These are phyloP conservation scores for Lepidochitona cinerea DNA, from an alignment of 2,888 invertebrate species.

Conservation along the genomic window DNA sequence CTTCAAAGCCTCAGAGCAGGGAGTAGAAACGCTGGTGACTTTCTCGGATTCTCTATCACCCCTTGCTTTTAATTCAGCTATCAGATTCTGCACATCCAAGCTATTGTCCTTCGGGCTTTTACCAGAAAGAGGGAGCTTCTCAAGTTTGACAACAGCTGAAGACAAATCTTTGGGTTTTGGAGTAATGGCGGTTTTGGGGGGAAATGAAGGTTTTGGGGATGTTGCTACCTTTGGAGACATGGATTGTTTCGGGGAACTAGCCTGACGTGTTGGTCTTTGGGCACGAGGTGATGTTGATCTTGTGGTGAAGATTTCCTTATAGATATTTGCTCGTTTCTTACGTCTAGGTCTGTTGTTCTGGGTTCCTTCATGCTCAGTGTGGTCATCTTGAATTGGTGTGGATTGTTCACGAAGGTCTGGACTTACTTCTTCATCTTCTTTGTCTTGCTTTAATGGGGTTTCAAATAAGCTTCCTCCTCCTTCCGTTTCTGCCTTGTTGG, in stretches of 20 bases:
- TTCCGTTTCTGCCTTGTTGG: not conserved
- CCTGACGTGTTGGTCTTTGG: conserved; percentile 35
- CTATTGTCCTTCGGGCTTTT: not conserved
- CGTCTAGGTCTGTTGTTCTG: not conserved
- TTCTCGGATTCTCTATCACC: not conserved
- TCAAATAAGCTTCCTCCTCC: not conserved
- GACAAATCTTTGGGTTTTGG: conserved; percentile 18
- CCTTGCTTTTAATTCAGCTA: not conserved
- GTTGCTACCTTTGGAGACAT: not conserved
- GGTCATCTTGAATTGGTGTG: not conserved
- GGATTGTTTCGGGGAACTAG: conserved; percentile 26
- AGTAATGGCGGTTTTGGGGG: not conserved
- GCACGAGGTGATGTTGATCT: conserved; percentile 45
- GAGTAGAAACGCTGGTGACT: not conserved
- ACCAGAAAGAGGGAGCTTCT: conserved; percentile 36
- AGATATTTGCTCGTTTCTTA: not conserved
- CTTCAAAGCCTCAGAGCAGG: not conserved
- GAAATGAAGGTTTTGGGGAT: not conserved
- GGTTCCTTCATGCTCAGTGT: not conserved
- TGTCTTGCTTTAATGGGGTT: not conserved
- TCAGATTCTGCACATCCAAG: not conserved
- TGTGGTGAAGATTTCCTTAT: not conserved
- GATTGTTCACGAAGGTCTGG: conserved; percentile 7
- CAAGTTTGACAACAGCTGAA: conserved; percentile 51
- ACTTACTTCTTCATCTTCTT: not conserved